Evolutionary conservation across 2,888 invertebrate genomes (phyloP).

Genomic region (Heliconius cydno): DNA sequence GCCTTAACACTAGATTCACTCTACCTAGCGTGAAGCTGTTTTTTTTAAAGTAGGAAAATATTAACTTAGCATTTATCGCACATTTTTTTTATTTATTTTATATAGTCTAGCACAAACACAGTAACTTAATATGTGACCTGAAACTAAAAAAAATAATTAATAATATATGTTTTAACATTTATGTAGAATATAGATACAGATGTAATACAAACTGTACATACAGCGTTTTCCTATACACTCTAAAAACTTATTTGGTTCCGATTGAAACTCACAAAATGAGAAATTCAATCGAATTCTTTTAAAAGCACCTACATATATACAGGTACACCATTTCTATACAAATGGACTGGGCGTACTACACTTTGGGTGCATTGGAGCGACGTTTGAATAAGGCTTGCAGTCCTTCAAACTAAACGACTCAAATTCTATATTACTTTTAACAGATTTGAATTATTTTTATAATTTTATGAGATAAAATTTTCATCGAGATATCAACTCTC

Average conservation of each 20-base stretch:
- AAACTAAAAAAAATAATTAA: too few relatives aligned
- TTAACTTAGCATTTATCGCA: too few relatives aligned
- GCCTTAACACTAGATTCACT: too few relatives aligned
- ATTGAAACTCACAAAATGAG: neutral
- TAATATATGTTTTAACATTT: too few relatives aligned
- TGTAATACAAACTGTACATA: neutral
- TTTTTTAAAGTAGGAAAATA: too few relatives aligned
- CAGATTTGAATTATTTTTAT: too few relatives aligned
- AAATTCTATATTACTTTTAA: neutral
- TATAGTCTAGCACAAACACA: too few relatives aligned
- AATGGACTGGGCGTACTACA: constrained; percentile 12
- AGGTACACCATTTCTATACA: constrained; percentile 22
- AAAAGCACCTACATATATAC: neutral
- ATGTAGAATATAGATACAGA: neutral
- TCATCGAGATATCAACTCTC: too few relatives aligned
- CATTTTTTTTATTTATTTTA: too few relatives aligned
- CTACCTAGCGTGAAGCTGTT: too few relatives aligned
- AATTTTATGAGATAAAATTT: too few relatives aligned
- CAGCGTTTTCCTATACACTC: neutral
- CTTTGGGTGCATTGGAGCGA: constrained; percentile 4
- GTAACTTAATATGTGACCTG: too few relatives aligned
- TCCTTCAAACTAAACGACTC: neutral
- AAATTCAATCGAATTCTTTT: neutral
- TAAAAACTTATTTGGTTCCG: neutral
- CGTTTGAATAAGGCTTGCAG: constrained; percentile 8